Base-by-base conservation (phyloP, 2,888 invertebrate genomes). In the Dasypolia templi region DNA sequence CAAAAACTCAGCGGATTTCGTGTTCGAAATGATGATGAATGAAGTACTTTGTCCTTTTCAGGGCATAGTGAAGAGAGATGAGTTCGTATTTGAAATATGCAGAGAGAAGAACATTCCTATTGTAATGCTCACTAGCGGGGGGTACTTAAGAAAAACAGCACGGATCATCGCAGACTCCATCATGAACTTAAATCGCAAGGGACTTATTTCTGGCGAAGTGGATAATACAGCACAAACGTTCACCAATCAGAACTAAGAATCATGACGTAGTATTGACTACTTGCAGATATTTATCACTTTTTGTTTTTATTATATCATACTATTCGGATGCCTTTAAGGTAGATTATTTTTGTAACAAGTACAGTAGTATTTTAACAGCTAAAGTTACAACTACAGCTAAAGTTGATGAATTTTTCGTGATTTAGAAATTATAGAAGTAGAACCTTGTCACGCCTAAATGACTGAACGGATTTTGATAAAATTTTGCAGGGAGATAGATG, bases 71-170 rank as follows among this genome's bases (percentile, higher is more conserved):
- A 96, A 97, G 89, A 96, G 99, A 61, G 99, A 99, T 92, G 97
- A 98, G 92, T 96, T 98, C 61, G 98, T 99, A 0, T 99, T 99
- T 90, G 95, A 97, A 81, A 97, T 97, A 81, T 98, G 98, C 72
- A 96, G 96, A 59, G 89, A 96, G 11, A 93, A 96, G 29, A 93
- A 96, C 46, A 97, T 98, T 75, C 98, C 99, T 0, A 97, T 99
- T 58, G 97, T 98, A 22, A 99, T 99, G 98, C 93, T 99, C 32
- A 98, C 98, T 0, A 98, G 98, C 88, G 99, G 99, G 0, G 99
- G 99, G 0, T 99, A 99, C 92, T 96, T 98, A 80, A 97, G 97
- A 81, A 96, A 96, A 79, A 98, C 98, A 0, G 98, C 99, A 0
- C 95, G 96, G 81, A 97, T 99, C 82, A 98, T 99, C 73, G 98